Percentiles rank a stretch among this genome's conserved stretches.
These are phyloP conservation scores for Ooceraea biroi DNA, from an alignment of 1,140 invertebrate species.

Conservation along the genomic window DNA sequence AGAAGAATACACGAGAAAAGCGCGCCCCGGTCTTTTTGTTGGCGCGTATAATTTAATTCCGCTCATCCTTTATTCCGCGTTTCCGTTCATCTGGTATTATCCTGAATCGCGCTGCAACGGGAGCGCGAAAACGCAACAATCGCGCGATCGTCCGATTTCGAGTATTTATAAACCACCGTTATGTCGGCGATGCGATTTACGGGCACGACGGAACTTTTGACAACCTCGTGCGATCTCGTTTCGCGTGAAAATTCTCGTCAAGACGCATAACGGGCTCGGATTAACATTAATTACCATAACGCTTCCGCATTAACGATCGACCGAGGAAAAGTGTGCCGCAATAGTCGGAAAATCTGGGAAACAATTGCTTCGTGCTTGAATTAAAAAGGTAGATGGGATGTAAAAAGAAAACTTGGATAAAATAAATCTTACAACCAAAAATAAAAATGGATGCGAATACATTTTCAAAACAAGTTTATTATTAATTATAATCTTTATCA, in stretches of 20 bases:
- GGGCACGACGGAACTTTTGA: conserved; percentile 41
- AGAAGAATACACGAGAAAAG: conserved; percentile 36
- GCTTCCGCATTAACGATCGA: conserved; percentile 29
- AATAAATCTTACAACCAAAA: too few species aligned
- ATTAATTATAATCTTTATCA: too few species aligned
- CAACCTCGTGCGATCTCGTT: conserved; percentile 36
- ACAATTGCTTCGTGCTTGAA: too few species aligned
- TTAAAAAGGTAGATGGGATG: too few species aligned
- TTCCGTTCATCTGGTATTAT: conserved; percentile 59
- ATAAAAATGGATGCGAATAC: too few species aligned
- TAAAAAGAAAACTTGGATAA: too few species aligned
- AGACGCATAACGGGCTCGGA: conserved; percentile 25
- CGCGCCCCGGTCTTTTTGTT: conserved; percentile 48
- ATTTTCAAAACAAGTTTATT: too few species aligned
- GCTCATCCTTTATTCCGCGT: conserved; percentile 54
- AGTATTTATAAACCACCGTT: conserved; percentile 68
- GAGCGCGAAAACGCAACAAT: conserved; percentile 51
- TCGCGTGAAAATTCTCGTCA: conserved; percentile 44
- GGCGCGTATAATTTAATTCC: conserved; percentile 40
- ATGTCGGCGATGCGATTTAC: conserved; percentile 44
- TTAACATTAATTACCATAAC: conserved; percentile 58
- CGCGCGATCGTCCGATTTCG: conserved; percentile 65
- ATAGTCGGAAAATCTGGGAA: too few species aligned
- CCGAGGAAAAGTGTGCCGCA: neutral
- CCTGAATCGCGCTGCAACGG: conserved; percentile 64